Evolutionary conservation across 2,113 vertebrate species (phyloP), one percentile per base, ranked within the genome.

Genomic region (Actenoides hombroni): DNA sequence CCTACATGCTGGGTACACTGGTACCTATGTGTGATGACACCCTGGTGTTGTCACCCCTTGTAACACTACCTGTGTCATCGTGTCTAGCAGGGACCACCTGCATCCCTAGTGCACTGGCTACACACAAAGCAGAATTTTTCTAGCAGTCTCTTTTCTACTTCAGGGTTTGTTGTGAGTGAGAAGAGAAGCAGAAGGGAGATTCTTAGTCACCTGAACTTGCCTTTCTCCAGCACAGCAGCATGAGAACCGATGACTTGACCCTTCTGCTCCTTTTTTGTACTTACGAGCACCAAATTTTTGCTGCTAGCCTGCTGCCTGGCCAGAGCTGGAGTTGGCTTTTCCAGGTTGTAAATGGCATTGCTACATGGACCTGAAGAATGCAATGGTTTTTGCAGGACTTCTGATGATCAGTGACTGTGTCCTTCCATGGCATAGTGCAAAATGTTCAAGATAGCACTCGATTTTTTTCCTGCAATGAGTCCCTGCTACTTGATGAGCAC

Each of bases 1-100:
- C 42, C 48, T 54, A 2, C 48, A 3, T 2, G 0, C 0, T 1
- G 69, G 25, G n/a, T 9, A n/a, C n/a, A 54, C 17, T 9, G 40
- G n/a, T 21, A 33, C 31, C 29, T 9, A 20, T 0, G 2, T 11
- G 29, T 39, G 67, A 39, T 29, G 37, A 11, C 15, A n/a, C 8
- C 10, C n/a, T 1, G 4, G 9, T 21, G 56, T 8, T 64, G 65
- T 5, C 48, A 37, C 12, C 33, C 24, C 9, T 40, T 5, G 3
- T 24, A 28, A 42, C 15, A 3, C 46, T 24, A 44, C 10, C 31
- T 40, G 31, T 18, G 28, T 16, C 40, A 35, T 29, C 53, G 6
- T 33, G 40, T 68, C 4, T 7, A 49, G 39, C n/a, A 26, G 2
- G 11, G 15, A 3, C 15, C 39, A 8, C 0, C 0, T 26, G 17